phyloP scores from a whole-genome alignment of 2,113 vertebrate genomes.

The Nibea coibor region DNA sequence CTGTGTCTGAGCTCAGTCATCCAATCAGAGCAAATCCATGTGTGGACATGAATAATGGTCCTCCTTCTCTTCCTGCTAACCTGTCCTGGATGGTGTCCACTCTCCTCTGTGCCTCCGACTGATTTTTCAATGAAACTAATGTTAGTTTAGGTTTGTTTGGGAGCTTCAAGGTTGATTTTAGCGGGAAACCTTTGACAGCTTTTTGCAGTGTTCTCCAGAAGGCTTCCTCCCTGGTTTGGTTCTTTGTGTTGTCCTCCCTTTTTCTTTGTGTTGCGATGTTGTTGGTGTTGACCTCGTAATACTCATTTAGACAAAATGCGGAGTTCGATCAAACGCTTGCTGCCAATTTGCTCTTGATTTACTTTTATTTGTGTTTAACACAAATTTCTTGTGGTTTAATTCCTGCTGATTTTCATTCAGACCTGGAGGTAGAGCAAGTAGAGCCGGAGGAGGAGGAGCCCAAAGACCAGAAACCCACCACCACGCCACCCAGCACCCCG shows the following conservation, averaged over 20 bases:
- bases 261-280: slow-evolving; percentile 26
- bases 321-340: neutral
- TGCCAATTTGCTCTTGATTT: neutral
- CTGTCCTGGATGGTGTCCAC: slow-evolving; percentile 52
- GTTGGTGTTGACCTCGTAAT: neutral
- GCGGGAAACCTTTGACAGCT: slow-evolving; percentile 4
- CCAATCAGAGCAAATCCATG: slow-evolving; percentile 65
- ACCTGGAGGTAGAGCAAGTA: slow-evolving; percentile 64
- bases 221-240: slow-evolving; percentile 40
- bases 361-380: neutral
- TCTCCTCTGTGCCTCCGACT: slow-evolving; percentile 37
- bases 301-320: neutral
- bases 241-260: slow-evolving; percentile 33
- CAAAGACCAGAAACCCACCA: slow-evolving; percentile 84
- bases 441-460: slow-evolving; percentile 84
- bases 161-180: slow-evolving; percentile 27
- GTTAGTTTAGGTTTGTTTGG: slow-evolving; percentile 19
- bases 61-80: slow-evolving; percentile 61
- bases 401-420: slow-evolving; percentile 55
- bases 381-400: neutral
- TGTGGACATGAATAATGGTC: slow-evolving; percentile 41
- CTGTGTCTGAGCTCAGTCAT: slow-evolving; percentile 56
- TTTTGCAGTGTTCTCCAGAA: slow-evolving; percentile 46
- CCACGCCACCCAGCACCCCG: slow-evolving; percentile 92
- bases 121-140: slow-evolving; percentile 40